These are phyloP conservation scores for Oligia latruncula DNA, from an alignment of 2,888 invertebrate species.

Conservation along the genomic window DNA sequence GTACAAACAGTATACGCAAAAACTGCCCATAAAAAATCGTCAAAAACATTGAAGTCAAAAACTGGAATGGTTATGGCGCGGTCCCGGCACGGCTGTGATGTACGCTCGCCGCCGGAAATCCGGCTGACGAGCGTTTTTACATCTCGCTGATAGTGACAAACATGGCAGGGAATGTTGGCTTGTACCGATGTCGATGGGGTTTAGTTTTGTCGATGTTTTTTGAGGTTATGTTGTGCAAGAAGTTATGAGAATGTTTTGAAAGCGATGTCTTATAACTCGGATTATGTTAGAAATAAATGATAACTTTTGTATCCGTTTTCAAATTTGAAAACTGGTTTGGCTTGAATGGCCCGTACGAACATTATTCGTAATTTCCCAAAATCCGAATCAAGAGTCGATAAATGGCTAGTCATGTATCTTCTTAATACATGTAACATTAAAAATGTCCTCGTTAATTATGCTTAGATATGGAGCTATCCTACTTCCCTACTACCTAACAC, in stretches of 20 bases:
- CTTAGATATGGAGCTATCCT: too few relatives aligned
- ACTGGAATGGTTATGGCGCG: slow-evolving; percentile 73
- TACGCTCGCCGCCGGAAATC: slow-evolving; percentile 75
- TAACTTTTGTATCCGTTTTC: background rate
- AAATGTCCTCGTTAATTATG: background rate
- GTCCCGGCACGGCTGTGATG: slow-evolving; percentile 67
- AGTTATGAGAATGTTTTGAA: background rate
- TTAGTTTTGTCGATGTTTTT: slow-evolving; percentile 21
- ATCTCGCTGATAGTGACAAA: slow-evolving; percentile 68
- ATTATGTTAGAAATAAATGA: too few relatives aligned
- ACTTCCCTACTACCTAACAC: too few relatives aligned
- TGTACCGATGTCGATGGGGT: slow-evolving; percentile 23
- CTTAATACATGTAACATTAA: background rate
- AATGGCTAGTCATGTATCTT: background rate
- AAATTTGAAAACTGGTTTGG: background rate
- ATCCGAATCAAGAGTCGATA: background rate
- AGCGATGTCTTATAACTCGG: background rate
- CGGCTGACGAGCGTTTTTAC: slow-evolving; percentile 77
- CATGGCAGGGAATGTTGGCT: slow-evolving; percentile 29
- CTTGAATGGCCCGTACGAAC: background rate
- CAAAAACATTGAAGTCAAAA: slow-evolving; percentile 59
- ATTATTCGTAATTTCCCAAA: background rate
- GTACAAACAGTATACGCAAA: slow-evolving; percentile 30
- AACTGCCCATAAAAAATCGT: slow-evolving; percentile 52
- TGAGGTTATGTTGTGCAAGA: slow-evolving; percentile 1